These are phyloP conservation scores for Chionodraco myersi DNA, from an alignment of 2,113 vertebrate genomes.

Conservation along the genomic window DNA sequence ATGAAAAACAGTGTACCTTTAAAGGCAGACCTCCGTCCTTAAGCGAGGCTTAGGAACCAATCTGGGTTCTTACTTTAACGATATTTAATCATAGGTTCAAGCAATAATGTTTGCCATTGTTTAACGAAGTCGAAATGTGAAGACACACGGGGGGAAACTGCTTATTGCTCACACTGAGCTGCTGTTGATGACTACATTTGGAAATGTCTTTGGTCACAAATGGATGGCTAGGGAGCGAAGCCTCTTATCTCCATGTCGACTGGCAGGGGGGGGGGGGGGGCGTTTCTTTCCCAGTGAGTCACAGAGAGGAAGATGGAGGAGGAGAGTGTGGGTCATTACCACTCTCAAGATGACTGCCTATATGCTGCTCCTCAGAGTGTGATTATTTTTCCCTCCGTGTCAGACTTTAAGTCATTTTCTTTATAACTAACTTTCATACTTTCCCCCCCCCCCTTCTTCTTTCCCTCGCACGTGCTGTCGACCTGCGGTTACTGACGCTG, in stretches of 20 bases:
- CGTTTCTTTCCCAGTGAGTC: slow-evolving; percentile 39
- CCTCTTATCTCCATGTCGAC: not conserved
- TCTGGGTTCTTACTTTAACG: too few species aligned
- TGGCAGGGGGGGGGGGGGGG: not conserved
- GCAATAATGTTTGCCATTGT: too few species aligned
- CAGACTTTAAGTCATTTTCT: not conserved
- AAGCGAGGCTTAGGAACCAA: too few species aligned
- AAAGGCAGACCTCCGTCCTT: too few species aligned
- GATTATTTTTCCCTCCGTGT: slow-evolving; percentile 18
- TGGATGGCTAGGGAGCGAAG: slow-evolving; percentile 12
- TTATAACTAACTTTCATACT: not conserved
- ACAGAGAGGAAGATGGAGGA: slow-evolving; percentile 50
- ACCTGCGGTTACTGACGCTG: not conserved
- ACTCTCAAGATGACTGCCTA: slow-evolving; percentile 43
- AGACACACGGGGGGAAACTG: not conserved
- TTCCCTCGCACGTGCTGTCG: slow-evolving; percentile 22
- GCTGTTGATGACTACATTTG: too few species aligned
- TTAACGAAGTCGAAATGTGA: too few species aligned
- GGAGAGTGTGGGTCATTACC: slow-evolving; percentile 28
- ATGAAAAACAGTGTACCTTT: too few species aligned
- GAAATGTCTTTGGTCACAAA: too few species aligned
- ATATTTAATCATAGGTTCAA: too few species aligned
- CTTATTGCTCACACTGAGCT: not conserved
- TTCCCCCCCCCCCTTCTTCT: not conserved
- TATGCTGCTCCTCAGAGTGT: slow-evolving; percentile 18